Percentiles rank a stretch among this genome's conserved stretches.
Evolutionary conservation across 1,140 invertebrate genomes (phyloP).

Genomic region (Babylonia areolata): DNA sequence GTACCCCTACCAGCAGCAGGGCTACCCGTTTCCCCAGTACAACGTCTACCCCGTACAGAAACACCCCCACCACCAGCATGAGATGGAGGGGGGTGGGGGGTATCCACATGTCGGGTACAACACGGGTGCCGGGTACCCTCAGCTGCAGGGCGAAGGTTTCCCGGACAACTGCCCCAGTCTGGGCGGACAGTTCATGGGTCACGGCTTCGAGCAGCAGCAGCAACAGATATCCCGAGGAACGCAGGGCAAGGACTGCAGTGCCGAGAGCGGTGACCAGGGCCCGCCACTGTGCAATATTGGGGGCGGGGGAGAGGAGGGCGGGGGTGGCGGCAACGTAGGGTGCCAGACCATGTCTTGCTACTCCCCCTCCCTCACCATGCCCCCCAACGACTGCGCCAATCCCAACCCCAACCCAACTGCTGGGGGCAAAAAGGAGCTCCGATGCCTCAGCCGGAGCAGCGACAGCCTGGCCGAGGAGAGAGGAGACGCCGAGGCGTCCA

Average conservation of each 20-base stretch:
- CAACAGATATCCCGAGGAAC: no score
- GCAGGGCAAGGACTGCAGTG: no score
- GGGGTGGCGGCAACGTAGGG: not conserved
- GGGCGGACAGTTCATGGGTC: not conserved
- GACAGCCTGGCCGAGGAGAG: no score
- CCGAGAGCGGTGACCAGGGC: not conserved
- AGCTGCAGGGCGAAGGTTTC: not conserved
- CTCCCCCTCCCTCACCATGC: not conserved
- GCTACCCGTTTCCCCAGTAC: not conserved
- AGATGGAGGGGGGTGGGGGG: not conserved
- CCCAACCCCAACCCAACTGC: not conserved
- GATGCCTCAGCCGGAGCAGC: not conserved
- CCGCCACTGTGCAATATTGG: not conserved
- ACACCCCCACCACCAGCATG: not conserved
- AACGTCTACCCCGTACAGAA: not conserved
- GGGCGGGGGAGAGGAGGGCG: not conserved
- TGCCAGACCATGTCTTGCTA: not conserved
- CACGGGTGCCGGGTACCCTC: not conserved
- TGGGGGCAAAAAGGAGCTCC: not conserved
- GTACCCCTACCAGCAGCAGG: constrained; percentile 23
- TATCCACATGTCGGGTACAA: not conserved
- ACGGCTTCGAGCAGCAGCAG: not conserved
- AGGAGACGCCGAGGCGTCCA: not conserved
- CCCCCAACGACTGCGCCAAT: not conserved
- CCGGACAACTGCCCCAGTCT: not conserved